These are phyloP conservation scores for Eupithecia tripunctaria DNA, from an alignment of 2,888 invertebrate genomes.

Conservation along the genomic window DNA sequence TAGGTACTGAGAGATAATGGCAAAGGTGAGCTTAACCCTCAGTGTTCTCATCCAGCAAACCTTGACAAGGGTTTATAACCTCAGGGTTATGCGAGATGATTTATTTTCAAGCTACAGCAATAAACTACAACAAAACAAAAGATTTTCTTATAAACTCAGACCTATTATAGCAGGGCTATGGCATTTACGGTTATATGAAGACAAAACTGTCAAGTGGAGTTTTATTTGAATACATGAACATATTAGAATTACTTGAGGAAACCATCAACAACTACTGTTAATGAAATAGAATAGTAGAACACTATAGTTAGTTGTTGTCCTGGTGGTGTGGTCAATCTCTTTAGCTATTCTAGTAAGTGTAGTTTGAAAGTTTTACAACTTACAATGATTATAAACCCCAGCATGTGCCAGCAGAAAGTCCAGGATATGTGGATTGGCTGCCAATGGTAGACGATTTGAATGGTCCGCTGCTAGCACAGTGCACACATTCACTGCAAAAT, in stretches of 20 bases:
- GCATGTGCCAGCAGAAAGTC: slow-evolving; percentile 96
- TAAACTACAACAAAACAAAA: too few relatives aligned
- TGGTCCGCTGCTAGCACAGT: slow-evolving; percentile 97
- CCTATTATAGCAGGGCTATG: neutral
- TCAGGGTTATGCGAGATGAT: too few relatives aligned
- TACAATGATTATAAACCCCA: slow-evolving; percentile 95
- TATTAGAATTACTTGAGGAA: neutral
- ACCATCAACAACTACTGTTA: too few relatives aligned
- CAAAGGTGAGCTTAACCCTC: too few relatives aligned
- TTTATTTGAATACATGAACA: neutral
- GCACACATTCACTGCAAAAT: slow-evolving; percentile 98
- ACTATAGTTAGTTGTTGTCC: neutral
- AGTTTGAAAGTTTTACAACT: slow-evolving; percentile 54
- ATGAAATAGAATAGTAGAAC: neutral
- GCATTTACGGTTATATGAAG: neutral
- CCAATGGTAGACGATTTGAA: slow-evolving; percentile 93
- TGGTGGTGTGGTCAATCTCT: neutral
- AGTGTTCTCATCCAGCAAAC: neutral
- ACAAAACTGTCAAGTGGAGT: neutral
- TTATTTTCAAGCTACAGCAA: too few relatives aligned
- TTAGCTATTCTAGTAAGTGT: neutral
- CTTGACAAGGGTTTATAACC: too few relatives aligned
- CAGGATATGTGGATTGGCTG: slow-evolving; percentile 93
- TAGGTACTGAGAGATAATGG: too few relatives aligned
- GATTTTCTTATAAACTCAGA: too few relatives aligned